Base-by-base conservation (phyloP, 2,888 invertebrate species). In the Agrotis clavis region DNA sequence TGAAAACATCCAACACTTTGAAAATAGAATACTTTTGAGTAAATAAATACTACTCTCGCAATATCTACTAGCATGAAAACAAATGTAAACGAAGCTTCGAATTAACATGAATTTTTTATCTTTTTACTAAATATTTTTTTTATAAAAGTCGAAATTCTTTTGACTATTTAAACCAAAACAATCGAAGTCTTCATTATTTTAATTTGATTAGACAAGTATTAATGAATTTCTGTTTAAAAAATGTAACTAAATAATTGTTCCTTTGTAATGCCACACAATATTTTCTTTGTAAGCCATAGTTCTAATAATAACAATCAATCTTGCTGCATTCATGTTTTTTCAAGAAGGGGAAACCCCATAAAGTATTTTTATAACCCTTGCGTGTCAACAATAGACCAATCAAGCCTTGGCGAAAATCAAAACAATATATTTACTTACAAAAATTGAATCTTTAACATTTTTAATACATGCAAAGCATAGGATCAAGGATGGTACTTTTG, bases 311-410 rank as follows among this genome's bases (percentile, higher is more conserved):
- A 19, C 57, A 14, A 73, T 25, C 4, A 47, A 41, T 67, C 51
- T 53, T 59, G n/a, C 35, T 47, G 30, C 47, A 47, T 14, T 18
- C 25, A 19, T 47, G 6, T 14, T n/a, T 51, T n/a, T 45, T n/a
- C 11, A n/a, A 51, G 25, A 67, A 47, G 25, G 30, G 51, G 77
- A 59, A 51, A 73, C 30, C 11, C 6, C n/a, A 3, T 14, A 13
- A 61, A 45, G 13, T 50, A 35, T 30, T 45, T 54, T 61, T 51
- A 61, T 69, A 4, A 9, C 78, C 50, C 9, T 62, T 78, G 71
- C 78, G 78, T 78, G 78, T 48, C 18, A 25, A 56, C 50, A 21
- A 25, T 47, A 25, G 1, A 71, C 14, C 25, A 62, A 62, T 78
- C 71, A 65, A n/a, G 47, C 48, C 18, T 16, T 61, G 13, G 54